Percentiles rank a stretch among this genome's conserved stretches.
Evolutionary conservation across 2,113 vertebrate species (phyloP).

Genomic region (Campylorhamphus procurvoides): DNA sequence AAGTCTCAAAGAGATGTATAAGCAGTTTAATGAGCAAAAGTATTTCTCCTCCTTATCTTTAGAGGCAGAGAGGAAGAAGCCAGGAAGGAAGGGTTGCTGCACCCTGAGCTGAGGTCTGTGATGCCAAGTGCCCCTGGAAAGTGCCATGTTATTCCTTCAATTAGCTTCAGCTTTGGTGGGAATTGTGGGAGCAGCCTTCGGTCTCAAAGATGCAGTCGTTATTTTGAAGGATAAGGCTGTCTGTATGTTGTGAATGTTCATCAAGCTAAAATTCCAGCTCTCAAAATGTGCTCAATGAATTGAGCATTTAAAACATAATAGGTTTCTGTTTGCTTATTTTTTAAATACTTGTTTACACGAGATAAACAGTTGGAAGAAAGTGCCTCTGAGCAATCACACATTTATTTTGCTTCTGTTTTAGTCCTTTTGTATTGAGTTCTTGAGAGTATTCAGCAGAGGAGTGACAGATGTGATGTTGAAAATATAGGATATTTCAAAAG

Average conservation of each 20-base stretch:
- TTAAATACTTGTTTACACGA: not conserved
- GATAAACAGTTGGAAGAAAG: not conserved
- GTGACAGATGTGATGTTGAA: not conserved
- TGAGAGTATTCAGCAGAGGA: not conserved
- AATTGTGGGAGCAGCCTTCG: not conserved
- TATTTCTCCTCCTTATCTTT: not conserved
- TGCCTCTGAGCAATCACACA: not conserved
- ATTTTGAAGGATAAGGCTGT: not conserved
- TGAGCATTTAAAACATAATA: not conserved
- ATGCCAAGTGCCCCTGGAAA: not conserved
- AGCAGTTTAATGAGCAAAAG: not conserved
- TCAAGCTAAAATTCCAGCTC: not conserved
- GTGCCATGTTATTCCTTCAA: not conserved
- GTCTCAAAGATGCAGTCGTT: fast-evolving
- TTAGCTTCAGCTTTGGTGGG: not conserved
- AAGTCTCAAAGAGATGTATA: not conserved
- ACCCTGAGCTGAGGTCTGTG: not conserved
- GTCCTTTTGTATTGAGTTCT: not conserved
- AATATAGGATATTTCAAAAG: not conserved
- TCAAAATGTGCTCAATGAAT: not conserved
- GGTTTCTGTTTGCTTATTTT: not conserved
- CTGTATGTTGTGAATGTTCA: not conserved
- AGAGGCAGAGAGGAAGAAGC: not conserved
- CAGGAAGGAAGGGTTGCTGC: not conserved
- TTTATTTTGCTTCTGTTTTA: not conserved